phyloP scores from a whole-genome alignment of 1,140 invertebrate species.

The Neodiprion virginianus region DNA sequence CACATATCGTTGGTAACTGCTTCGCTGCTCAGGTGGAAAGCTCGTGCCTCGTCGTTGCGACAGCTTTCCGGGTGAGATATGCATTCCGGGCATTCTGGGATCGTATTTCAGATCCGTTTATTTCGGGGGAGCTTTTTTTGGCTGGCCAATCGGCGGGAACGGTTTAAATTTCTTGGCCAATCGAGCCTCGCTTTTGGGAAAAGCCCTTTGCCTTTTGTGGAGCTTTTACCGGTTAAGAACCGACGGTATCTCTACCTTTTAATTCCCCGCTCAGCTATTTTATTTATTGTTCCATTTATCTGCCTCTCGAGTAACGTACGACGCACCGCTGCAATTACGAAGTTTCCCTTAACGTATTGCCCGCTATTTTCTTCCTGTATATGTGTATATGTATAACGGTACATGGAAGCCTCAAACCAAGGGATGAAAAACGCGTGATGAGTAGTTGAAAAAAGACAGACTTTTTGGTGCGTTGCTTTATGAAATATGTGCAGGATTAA shows the following conservation, averaged over 20 bases:
- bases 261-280: conserved; percentile 27
- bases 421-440: conserved; percentile 11
- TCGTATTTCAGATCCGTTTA: background rate
- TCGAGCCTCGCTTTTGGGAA: conserved; percentile 9
- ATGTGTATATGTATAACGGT: background rate
- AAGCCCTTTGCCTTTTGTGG: conserved; percentile 18
- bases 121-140: background rate
- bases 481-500: too few species aligned
- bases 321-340: conserved; percentile 27
- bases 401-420: too few species aligned
- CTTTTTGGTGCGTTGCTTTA: background rate
- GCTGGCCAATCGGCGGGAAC: conserved; percentile 15
- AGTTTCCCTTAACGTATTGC: conserved; percentile 25
- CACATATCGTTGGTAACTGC: background rate
- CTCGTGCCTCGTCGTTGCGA: too few species aligned
- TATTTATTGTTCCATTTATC: conserved; percentile 30
- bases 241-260: conserved; percentile 26
- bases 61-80: too few species aligned
- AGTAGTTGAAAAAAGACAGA: conserved; percentile 35
- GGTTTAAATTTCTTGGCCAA: conserved; percentile 3
- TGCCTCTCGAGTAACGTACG: conserved; percentile 15
- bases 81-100: too few species aligned
- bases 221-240: background rate
- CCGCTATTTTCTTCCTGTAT: background rate
- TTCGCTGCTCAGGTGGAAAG: background rate